Evolutionary conservation across 2,888 invertebrate species (phyloP), one percentile per base, ranked within the genome.

Genomic region (Platynereis dumerilii): DNA sequence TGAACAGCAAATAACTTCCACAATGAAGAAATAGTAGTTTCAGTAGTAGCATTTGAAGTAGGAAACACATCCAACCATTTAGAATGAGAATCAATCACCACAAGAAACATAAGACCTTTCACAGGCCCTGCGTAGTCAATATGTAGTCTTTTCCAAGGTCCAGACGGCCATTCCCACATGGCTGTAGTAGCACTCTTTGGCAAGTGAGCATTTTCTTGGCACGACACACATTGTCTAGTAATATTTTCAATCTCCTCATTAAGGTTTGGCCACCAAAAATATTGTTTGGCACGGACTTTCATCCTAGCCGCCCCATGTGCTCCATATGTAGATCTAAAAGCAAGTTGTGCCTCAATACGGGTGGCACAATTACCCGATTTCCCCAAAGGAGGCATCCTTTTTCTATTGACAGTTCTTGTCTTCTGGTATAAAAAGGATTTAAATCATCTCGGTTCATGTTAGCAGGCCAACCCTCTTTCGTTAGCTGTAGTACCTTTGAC

Each of bases 121-220:
- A 72, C 64, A 44, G 68, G 73, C 22, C 72, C 74, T n/a, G 75
- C 76, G 59, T 69, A 74, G 55, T 78, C 76, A 22, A 76, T 48
- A 48, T 77, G 76, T 1, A 78, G 20, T 7, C 76, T 58, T 12
- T 62, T 60, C 76, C 75, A 79, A n/a, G 75, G 71, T 34, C 65
- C 62, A 15, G 58, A 60, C 12, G 77, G 76, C 53, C 63, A 73
- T 52, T 69, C 66, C 76, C 74, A 79, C 2, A 71, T 71, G 52
- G 75, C 74, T 10, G 75, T 44, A 0, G 74, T 69, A 20, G 72
- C 67, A 22, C 55, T 63, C 28, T 68, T 20, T 20, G 73, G 75
- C 44, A 24, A 29, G 5, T 28, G 63, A n/a, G 42, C 63, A 12
- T 67, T 42, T 3, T 63, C 61, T 34, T 42, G 58, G 44, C 74